A percentile compares a stretch with the other conserved stretches of the same genome.
These are phyloP conservation scores for Piprites chloris DNA, from an alignment of 2,113 vertebrate species.

Conservation along the genomic window DNA sequence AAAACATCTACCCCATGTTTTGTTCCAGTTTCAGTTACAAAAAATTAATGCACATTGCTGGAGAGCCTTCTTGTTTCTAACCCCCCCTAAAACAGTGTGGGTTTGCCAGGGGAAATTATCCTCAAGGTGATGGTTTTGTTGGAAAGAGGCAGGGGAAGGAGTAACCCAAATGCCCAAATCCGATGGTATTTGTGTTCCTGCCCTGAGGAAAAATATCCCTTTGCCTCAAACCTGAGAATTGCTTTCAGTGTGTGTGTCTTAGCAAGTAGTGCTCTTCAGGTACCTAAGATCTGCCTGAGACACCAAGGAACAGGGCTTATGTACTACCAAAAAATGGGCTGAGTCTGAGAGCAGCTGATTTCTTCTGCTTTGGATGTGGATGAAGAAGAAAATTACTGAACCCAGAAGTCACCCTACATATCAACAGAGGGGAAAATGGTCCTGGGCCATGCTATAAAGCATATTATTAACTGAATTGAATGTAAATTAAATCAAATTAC, in stretches of 20 bases:
- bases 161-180: not conserved
- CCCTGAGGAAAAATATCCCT: not conserved
- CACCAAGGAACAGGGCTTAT: not conserved
- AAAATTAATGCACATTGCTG: rapidly evolving
- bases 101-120: not conserved
- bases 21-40: not conserved
- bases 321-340: not conserved
- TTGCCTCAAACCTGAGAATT: not conserved
- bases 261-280: not conserved
- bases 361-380: not conserved
- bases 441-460: not conserved
- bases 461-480: not conserved
- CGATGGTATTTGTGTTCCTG: not conserved
- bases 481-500: not conserved
- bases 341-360: too few species aligned
- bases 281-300: not conserved
- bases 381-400: not conserved
- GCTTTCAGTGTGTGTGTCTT: not conserved
- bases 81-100: rapidly evolving
- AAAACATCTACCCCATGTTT: not conserved
- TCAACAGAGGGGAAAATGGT: not conserved
- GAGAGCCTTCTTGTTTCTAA: not conserved
- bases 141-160: not conserved
- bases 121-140: not conserved
- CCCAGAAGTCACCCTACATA: not conserved